These are phyloP conservation scores for Butorides virescens DNA, from an alignment of 2,113 vertebrate species.

Conservation along the genomic window DNA sequence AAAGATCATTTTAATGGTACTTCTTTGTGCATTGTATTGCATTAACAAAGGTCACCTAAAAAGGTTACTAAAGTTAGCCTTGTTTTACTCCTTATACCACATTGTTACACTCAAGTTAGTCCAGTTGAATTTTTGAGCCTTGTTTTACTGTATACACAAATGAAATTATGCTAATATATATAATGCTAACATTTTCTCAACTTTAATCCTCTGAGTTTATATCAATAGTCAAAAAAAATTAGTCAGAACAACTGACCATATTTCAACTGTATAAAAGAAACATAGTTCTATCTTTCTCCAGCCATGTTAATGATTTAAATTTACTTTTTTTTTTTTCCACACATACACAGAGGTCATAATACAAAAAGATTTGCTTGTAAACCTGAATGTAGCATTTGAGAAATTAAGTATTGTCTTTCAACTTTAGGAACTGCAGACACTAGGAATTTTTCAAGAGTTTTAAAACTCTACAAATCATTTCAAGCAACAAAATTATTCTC, in stretches of 20 bases:
- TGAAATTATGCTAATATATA: neutral
- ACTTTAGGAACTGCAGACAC: neutral
- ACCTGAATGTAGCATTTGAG: neutral
- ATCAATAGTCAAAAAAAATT: slow-evolving; percentile 2
- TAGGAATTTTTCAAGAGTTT: neutral
- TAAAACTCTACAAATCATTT: neutral
- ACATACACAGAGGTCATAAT: neutral
- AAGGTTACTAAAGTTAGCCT: neutral
- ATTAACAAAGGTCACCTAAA: neutral
- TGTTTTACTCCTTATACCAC: neutral
- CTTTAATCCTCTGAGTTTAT: neutral
- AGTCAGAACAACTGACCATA: neutral
- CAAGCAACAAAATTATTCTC: neutral
- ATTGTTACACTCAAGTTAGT: neutral
- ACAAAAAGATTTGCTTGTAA: neutral
- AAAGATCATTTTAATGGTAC: neutral
- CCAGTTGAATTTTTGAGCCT: neutral
- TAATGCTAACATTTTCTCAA: neutral
- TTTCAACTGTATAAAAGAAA: neutral
- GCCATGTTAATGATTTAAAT: neutral
- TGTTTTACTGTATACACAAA: neutral
- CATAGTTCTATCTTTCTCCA: neutral
- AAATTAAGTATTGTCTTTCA: neutral
- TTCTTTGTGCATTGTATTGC: neutral
- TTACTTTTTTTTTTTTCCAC: neutral